These are phyloP conservation scores for Empidonax alnorum DNA, from an alignment of 2,113 vertebrate genomes.

Conservation along the genomic window DNA sequence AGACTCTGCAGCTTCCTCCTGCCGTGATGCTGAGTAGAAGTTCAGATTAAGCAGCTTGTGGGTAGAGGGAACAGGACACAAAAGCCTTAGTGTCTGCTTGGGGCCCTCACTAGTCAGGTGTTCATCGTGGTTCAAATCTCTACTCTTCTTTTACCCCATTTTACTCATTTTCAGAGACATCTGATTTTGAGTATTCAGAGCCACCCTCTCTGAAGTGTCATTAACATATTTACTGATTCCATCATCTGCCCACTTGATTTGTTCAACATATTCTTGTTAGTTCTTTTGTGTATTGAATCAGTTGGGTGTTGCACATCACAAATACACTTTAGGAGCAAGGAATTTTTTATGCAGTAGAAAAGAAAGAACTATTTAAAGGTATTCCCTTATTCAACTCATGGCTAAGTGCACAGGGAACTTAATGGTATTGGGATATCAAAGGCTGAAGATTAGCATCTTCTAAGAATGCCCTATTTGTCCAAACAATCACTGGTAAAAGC, in stretches of 20 bases:
- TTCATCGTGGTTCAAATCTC: not conserved
- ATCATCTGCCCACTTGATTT: not conserved
- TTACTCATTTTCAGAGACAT: not conserved
- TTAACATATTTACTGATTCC: not conserved
- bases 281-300: not conserved
- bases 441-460: not conserved
- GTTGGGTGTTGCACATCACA: not conserved
- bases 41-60: not conserved
- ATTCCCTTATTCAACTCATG: not conserved
- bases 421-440: not conserved
- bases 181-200: not conserved
- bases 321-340: not conserved
- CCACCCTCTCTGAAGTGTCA: not conserved
- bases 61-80: not conserved
- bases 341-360: not conserved
- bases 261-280: not conserved
- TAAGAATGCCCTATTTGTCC: not conserved
- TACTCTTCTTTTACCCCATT: not conserved
- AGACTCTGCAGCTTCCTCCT: not conserved
- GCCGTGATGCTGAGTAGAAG: fast-evolving
- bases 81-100: not conserved
- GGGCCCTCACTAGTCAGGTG: no score
- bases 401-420: not conserved
- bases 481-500: not conserved
- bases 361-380: not conserved